Conservation (phyloP, 30 jellyfish, hydroid and myxozoan genomes). For the Pelagia noctiluca region DNA sequence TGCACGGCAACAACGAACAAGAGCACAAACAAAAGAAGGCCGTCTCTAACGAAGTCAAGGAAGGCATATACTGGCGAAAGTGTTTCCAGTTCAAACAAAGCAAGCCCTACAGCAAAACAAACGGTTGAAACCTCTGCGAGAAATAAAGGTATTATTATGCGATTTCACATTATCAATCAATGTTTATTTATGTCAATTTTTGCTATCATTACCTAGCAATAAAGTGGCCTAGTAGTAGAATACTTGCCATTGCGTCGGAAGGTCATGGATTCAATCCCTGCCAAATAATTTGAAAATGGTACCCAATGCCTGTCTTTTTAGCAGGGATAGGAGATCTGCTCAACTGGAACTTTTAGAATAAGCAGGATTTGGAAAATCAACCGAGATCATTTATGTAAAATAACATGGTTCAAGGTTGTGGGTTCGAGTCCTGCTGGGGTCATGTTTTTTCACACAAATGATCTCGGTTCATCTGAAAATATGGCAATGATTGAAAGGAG, state of each 20-base stretch:
- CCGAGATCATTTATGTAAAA: no score
- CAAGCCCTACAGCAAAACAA: conserved; percentile 6
- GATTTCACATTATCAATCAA: not conserved
- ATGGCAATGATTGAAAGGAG: conserved; percentile 2
- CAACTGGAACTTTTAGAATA: not conserved
- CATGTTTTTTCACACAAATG: no score
- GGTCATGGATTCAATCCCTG: conserved; percentile 5
- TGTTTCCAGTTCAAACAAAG: not conserved
- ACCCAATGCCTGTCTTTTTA: conserved; percentile 1
- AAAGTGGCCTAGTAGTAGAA: not conserved
- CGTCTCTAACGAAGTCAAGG: conserved; percentile 1
- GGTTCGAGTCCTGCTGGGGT: no score
- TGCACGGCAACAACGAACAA: conserved; percentile 8
- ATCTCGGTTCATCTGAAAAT: no score
- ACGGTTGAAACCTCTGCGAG: conserved; percentile 1
- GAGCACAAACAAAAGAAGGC: conserved; percentile 6
- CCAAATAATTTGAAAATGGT: conserved; percentile 1
- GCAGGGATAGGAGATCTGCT: conserved; percentile 1
- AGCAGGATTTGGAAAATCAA: no score
- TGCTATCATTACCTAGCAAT: conserved; percentile 3
- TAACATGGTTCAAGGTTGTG: no score
- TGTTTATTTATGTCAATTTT: not conserved
- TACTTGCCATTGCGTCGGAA: conserved; percentile 8
- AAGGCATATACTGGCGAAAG: not conserved
- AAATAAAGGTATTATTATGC: not conserved